Conservation (phyloP, 2,888 invertebrate genomes). For the Pachydiplax longipennis region DNA sequence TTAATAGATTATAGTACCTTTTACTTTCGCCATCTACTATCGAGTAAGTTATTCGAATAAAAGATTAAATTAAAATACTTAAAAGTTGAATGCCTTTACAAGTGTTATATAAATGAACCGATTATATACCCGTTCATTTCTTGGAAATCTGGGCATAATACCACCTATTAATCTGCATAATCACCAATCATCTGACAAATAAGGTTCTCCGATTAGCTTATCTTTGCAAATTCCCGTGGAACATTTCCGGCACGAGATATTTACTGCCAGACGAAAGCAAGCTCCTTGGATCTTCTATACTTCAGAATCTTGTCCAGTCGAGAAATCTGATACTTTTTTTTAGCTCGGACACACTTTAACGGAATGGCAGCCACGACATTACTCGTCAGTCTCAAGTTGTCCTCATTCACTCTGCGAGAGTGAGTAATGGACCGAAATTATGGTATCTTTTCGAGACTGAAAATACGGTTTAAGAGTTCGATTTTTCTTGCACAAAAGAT, state of each 20-base stretch:
- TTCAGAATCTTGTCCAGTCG: background rate
- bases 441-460: background rate
- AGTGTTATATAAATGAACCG: no score
- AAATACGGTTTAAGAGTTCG: background rate
- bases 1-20: no score
- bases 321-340: background rate
- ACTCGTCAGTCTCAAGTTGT: background rate
- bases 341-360: background rate
- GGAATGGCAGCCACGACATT: background rate
- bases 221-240: background rate
- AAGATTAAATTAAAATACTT: no score
- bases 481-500: background rate
- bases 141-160: no score
- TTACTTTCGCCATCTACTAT: no score
- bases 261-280: background rate
- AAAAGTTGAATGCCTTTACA: no score
- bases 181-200: no score
- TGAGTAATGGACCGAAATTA: background rate
- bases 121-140: no score
- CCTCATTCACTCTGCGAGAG: background rate
- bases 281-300: background rate
- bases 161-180: no score
- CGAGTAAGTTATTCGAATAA: no score
- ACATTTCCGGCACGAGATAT: background rate
- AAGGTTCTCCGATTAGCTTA: background rate